Conservation (phyloP, 2,888 invertebrate genomes). For the Drosophila greeni region DNA sequence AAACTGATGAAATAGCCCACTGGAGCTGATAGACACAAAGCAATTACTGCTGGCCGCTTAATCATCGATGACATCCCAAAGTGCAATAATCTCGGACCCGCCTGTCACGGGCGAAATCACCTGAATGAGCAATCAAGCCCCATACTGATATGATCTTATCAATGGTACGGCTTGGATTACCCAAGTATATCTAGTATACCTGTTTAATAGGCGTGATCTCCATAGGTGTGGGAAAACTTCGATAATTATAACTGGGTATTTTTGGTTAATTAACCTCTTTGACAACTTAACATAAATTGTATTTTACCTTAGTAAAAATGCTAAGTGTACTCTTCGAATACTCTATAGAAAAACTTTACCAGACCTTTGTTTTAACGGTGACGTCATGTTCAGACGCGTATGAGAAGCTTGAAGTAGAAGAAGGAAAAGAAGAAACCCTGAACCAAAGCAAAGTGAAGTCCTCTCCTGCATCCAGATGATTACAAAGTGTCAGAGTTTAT, state of each 20-base stretch:
- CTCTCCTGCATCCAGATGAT: slow-evolving; percentile 43
- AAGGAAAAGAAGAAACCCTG: slow-evolving; percentile 6
- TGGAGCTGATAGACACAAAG: slow-evolving; percentile 15
- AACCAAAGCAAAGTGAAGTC: slow-evolving; percentile 16
- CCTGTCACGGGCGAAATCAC: slow-evolving; percentile 24
- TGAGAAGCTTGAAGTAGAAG: not conserved
- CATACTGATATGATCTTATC: slow-evolving; percentile 54
- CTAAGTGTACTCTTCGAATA: not conserved
- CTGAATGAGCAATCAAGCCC: slow-evolving; percentile 18
- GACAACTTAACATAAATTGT: too few relatives aligned
- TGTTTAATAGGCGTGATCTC: not conserved
- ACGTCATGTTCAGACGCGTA: slow-evolving; percentile 1
- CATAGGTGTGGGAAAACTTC: not conserved
- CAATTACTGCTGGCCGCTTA: slow-evolving; percentile 47
- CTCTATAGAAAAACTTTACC: not conserved
- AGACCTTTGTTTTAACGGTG: not conserved
- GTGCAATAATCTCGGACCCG: slow-evolving; percentile 17
- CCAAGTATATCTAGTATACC: not conserved
- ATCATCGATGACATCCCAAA: slow-evolving; percentile 42
- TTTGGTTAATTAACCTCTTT: too few relatives aligned
- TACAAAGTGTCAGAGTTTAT: slow-evolving; percentile 53
- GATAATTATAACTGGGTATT: not conserved
- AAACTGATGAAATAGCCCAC: slow-evolving; percentile 42
- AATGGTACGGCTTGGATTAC: slow-evolving; percentile 14
- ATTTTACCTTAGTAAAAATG: too few relatives aligned